These are phyloP conservation scores for Microtus ochrogaster DNA, from an alignment of 2,113 vertebrate genomes.

Conservation along the genomic window DNA sequence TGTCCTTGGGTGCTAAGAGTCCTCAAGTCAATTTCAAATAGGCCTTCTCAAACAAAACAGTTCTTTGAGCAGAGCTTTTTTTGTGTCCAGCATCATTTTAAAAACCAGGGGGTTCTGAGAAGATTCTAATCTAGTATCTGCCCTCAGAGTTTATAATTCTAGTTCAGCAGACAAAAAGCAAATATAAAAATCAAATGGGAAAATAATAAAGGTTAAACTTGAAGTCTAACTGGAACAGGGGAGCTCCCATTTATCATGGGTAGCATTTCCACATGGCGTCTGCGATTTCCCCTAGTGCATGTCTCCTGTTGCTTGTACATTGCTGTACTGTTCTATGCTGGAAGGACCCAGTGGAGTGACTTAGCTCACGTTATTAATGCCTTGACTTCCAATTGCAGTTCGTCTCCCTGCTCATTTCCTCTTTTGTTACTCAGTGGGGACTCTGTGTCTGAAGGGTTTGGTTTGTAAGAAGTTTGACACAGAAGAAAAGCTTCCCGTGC, in stretches of 20 bases:
- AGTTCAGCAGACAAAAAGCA: constrained; percentile 27
- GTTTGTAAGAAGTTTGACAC: constrained; percentile 14
- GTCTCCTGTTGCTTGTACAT: constrained; percentile 22
- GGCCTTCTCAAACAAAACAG: constrained; percentile 6
- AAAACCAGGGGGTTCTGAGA: constrained; percentile 21
- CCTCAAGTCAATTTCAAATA: constrained; percentile 51
- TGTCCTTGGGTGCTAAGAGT: not conserved
- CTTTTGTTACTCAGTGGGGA: constrained; percentile 48
- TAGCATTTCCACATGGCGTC: constrained; percentile 54
- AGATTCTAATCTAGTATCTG: constrained; percentile 60
- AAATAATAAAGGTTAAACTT: constrained; percentile 57
- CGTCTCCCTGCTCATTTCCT: constrained; percentile 10
- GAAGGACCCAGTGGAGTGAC: not conserved
- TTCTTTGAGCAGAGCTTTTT: not conserved
- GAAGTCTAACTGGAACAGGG: constrained; percentile 19
- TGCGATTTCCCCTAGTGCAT: not conserved
- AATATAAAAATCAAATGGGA: constrained; percentile 36
- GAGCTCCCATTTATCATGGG: constrained; percentile 24
- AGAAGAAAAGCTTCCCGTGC: not conserved
- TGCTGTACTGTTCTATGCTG: not conserved
- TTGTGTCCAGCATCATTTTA: not conserved
- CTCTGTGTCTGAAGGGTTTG: not conserved
- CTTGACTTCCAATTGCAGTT: constrained; percentile 19
- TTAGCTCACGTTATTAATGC: not conserved
- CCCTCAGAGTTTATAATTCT: constrained; percentile 57